A percentile compares a stretch with the other conserved stretches of the same genome.
phyloP scores from a whole-genome alignment of 2,797 vertebrate species.

The Anguilla megastoma region DNA sequence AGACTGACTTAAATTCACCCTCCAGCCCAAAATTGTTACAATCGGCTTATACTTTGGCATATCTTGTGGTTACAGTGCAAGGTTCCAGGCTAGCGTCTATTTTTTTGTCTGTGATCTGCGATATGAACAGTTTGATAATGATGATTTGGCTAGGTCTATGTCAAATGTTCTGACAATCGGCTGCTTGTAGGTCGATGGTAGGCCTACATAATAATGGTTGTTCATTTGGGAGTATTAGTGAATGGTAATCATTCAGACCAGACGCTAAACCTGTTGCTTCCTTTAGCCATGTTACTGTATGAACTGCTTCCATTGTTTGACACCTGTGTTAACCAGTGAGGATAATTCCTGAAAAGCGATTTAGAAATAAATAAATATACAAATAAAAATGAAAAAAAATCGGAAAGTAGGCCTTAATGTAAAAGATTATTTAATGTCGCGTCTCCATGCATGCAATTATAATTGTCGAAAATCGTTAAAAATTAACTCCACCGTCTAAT shows the following conservation, averaged over 20 bases:
- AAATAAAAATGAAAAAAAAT: neutral
- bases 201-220: neutral
- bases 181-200: neutral
- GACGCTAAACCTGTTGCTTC: neutral
- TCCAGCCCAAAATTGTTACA: neutral
- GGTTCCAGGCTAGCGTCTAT: neutral
- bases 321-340: neutral
- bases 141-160: neutral
- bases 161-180: neutral
- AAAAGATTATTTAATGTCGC: too few relatives aligned
- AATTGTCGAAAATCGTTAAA: too few relatives aligned
- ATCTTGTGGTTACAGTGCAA: neutral
- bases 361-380: neutral
- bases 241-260: neutral
- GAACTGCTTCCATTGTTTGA: neutral
- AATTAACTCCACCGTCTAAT: too few relatives aligned
- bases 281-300: neutral
- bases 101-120: too few relatives aligned
- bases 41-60: neutral
- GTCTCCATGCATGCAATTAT: too few relatives aligned
- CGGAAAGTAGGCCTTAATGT: neutral
- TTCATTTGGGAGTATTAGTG: neutral
- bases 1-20: neutral
- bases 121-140: neutral
- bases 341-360: neutral